phyloP scores from a whole-genome alignment of 2,113 vertebrate genomes.

The Chelonoidis abingdonii region DNA sequence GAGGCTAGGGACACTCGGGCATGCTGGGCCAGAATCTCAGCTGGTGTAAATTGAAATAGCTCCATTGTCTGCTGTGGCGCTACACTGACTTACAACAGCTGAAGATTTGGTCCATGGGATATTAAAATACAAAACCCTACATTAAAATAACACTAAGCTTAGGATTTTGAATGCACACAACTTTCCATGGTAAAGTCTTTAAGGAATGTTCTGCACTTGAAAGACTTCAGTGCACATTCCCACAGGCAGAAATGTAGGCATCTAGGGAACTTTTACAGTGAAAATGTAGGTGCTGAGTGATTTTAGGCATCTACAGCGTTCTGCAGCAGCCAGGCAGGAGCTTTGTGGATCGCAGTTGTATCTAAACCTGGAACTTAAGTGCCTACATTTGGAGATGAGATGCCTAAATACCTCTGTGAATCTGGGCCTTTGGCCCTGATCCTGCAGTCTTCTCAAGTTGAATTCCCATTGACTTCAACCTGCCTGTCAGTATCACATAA shows the following conservation, averaged over 20 bases:
- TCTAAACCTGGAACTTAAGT: no score
- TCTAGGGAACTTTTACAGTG: no score
- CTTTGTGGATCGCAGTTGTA: no score
- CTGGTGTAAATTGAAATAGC: neutral
- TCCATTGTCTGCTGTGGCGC: neutral
- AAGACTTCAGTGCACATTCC: neutral
- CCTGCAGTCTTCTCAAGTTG: neutral
- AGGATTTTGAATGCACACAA: neutral
- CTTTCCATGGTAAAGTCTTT: neutral
- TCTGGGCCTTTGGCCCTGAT: neutral
- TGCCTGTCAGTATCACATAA: slow-evolving; percentile 22
- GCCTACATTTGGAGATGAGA: no score
- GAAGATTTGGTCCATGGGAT: neutral
- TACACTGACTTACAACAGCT: neutral
- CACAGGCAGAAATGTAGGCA: no score
- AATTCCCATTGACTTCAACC: slow-evolving; percentile 62
- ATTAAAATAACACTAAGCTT: neutral
- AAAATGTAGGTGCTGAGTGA: no score
- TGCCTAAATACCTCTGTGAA: no score
- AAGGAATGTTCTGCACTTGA: neutral
- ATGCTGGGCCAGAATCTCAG: neutral
- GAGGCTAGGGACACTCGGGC: no score
- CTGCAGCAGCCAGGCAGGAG: no score
- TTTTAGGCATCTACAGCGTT: no score
- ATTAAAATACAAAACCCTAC: neutral